Base-by-base conservation (phyloP, 2,113 vertebrate genomes). In the Lipophrys pholis region DNA sequence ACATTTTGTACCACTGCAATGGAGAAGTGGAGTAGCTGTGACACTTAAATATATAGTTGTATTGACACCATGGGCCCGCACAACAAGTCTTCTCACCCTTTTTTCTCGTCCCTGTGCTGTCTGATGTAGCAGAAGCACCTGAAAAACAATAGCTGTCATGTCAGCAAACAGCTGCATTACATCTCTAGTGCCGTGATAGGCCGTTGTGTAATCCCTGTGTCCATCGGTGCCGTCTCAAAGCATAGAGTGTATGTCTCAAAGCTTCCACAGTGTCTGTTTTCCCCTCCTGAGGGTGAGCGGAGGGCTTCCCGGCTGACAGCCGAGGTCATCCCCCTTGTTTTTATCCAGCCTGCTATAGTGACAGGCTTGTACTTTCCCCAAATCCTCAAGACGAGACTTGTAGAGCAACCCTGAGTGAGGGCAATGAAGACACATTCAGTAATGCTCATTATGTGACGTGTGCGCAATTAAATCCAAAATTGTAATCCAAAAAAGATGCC, bases 281-380 rank as follows among this genome's bases (percentile, higher is more conserved):
- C 52, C 48, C 50, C 51, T 71, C 54, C 79, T 67, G 14, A 8
- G 41, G 39, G 76, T 63, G 15, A 56, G 73, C 58, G 39, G 11
- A 38, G 58, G 42, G 52, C 21, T 50, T 77, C 63, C 62, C 60
- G 53, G 81, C 66, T 81, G 84, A 86, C 84, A 86, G 80, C 58
- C 15, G 64, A 80, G 86, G 83, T 90, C 76, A 87, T 43, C 39
- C 3, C 51, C 21, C 65, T 77, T 85, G 49, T 86, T 86, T 87
- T 82, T 75, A 69, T 80, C 76, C 59, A 35, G 11, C 51, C 66
- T 58, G 36, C 5, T 54, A 59, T 66, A 75, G 63, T 82, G 66
- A 87, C 72, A 80, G 55, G 40, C 67, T 83, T 61, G 71, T 52
- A 71, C 65, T 72, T 78, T 59, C 6, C 21, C 21, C 52, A 63